Base-by-base conservation (phyloP, 2,113 vertebrate genomes). In the Halcyon senegalensis region DNA sequence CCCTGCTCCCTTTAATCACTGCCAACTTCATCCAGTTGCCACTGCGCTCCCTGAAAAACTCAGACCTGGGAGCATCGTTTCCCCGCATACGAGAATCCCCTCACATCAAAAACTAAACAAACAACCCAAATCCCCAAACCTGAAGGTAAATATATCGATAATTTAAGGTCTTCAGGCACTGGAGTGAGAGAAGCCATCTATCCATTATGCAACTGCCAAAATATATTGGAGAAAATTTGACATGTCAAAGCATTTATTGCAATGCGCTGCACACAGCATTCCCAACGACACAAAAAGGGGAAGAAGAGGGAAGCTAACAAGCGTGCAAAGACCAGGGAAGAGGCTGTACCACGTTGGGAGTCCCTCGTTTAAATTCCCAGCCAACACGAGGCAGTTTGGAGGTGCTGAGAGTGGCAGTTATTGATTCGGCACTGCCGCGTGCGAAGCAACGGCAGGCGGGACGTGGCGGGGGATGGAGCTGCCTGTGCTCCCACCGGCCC, bases 71-170 rank as follows among this genome's bases (percentile, higher is more conserved):
- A 89, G 41, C 20, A 50, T 37, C 51, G 11, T 67, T 69, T 81
- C 58, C n/a, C 16, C 9, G 1, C 3, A 10, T 1, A 50, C 9
- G n/a, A 43, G 14, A 41, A 19, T 59, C 21, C 4, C 2, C 3
- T 60, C 1, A 4, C 9, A n/a, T 48, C 2, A 18, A 39, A 69
- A 46, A 69, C 19, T 21, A 11, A 1, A 20, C 20, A 6, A 44
- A 69, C 7, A 48, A 51, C 24, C 50, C 50, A 37, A 75, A 60
- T 17, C 11, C 25, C 35, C 66, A 35, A 10, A 48, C 10, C 10
- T 75, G 27, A 67, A 92, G 44, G 72, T 27, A 48, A 81, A 73
- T 16, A 3, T 14, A 21, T 68, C 83, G 41, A 64, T 56, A 53
- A 74, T 64, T 83, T 37, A 28, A 85, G 51, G 16, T 35, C 39